These are phyloP conservation scores for Drosophila pandora DNA, from an alignment of 1,140 invertebrate genomes.

Conservation along the genomic window DNA sequence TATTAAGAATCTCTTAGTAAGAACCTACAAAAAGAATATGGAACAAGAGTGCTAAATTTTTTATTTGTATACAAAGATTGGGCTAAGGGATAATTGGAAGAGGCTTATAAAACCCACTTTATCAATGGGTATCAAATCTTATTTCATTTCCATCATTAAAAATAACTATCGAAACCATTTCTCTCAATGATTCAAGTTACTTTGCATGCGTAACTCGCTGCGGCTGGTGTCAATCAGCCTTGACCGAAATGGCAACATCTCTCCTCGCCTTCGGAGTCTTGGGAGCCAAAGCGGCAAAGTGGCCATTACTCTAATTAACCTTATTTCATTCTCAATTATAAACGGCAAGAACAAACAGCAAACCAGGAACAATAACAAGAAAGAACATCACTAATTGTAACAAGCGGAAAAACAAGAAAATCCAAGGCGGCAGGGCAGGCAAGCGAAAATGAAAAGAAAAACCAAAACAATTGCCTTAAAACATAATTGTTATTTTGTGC, in stretches of 20 bases:
- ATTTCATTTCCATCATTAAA: neutral
- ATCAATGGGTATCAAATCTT: too few species aligned
- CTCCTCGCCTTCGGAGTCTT: neutral
- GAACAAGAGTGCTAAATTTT: too few species aligned
- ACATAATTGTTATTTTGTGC: slow-evolving; percentile 81
- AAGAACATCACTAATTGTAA: slow-evolving; percentile 52
- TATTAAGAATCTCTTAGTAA: too few species aligned
- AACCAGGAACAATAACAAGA: slow-evolving; percentile 18
- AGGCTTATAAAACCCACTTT: too few species aligned
- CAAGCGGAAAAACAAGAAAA: slow-evolving; percentile 36
- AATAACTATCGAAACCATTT: neutral
- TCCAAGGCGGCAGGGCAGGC: neutral
- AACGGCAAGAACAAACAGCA: slow-evolving; percentile 55
- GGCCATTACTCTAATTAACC: slow-evolving; percentile 82
- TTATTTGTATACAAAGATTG: too few species aligned
- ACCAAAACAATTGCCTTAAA: slow-evolving; percentile 81
- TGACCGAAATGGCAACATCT: slow-evolving; percentile 67
- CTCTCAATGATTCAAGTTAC: slow-evolving; percentile 2
- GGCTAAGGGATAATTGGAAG: too few species aligned
- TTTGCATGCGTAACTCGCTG: slow-evolving; percentile 22
- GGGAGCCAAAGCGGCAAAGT: slow-evolving; percentile 48
- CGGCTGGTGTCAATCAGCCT: slow-evolving; percentile 53
- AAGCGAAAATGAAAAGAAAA: slow-evolving; percentile 51
- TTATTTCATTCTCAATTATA: slow-evolving; percentile 83
- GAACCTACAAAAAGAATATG: too few species aligned